These are phyloP conservation scores for Xenus cinereus DNA, from an alignment of 2,113 vertebrate species.

Conservation along the genomic window DNA sequence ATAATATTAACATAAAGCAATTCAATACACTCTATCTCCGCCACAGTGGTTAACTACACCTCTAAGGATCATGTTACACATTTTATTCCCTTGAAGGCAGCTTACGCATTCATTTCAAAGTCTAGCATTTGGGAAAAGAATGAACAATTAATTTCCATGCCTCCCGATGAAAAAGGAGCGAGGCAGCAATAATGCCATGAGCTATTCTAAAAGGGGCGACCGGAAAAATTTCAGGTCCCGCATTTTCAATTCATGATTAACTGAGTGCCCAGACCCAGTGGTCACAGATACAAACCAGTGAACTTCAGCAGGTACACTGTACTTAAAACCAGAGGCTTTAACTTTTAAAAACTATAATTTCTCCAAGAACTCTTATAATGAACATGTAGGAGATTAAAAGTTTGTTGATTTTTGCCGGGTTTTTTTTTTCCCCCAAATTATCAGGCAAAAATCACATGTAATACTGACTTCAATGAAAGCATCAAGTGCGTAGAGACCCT, in stretches of 20 bases:
- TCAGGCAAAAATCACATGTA: background rate
- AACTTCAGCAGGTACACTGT: background rate
- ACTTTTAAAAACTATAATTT: background rate
- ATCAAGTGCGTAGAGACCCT: background rate
- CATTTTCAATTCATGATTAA: background rate
- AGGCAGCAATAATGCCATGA: background rate
- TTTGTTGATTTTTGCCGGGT: background rate
- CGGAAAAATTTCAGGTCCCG: background rate
- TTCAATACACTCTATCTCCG: background rate
- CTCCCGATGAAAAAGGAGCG: background rate
- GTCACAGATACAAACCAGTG: background rate
- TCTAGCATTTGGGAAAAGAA: background rate
- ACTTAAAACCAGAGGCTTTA: background rate
- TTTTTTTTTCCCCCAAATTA: background rate
- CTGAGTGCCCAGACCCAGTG: background rate
- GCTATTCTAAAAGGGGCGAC: background rate
- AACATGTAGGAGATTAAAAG: background rate
- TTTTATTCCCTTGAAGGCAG: background rate
- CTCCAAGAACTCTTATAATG: background rate
- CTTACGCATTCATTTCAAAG: background rate
- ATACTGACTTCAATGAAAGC: background rate
- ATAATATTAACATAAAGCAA: constrained; percentile 24
- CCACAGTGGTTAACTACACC: background rate
- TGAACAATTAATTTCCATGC: background rate
- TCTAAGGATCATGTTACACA: background rate